These are phyloP conservation scores for Tinea pellionella DNA, from an alignment of 2,888 invertebrate genomes.

Conservation along the genomic window DNA sequence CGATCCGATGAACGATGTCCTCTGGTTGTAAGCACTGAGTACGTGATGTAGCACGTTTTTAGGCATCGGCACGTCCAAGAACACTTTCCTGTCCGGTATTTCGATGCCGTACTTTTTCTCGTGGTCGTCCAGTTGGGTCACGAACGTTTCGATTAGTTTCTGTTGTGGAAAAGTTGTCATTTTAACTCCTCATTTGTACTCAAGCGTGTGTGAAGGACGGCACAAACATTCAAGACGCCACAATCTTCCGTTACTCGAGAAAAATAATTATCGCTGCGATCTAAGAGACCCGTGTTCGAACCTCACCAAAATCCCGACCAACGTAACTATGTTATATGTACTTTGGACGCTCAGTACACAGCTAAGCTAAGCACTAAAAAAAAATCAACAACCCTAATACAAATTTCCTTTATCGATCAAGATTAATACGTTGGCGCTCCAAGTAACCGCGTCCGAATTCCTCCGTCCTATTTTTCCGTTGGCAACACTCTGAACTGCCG, in stretches of 20 bases:
- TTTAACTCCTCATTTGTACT: constrained; percentile 21
- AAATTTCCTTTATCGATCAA: too few species aligned
- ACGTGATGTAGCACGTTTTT: constrained; percentile 56
- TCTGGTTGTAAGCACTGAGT: constrained; percentile 43
- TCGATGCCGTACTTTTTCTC: constrained; percentile 52
- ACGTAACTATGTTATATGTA: too few species aligned
- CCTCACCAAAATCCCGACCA: too few species aligned
- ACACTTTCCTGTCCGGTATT: constrained; percentile 39
- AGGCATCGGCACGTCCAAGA: constrained; percentile 53
- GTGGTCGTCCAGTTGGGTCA: constrained; percentile 53
- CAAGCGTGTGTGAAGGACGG: constrained; percentile 23
- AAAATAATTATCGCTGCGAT: too few species aligned
- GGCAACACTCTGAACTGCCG: too few species aligned
- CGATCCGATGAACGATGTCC: constrained; percentile 62
- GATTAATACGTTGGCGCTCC: too few species aligned
- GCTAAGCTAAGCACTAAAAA: too few species aligned
- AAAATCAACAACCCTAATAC: too few species aligned
- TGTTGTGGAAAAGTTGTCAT: constrained; percentile 31
- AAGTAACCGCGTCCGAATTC: too few species aligned
- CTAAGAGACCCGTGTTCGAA: too few species aligned
- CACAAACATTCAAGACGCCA: constrained; percentile 25
- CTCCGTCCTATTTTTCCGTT: too few species aligned
- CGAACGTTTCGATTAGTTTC: constrained; percentile 44
- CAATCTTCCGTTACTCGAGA: background rate
- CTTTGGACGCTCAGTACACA: too few species aligned